Percentiles rank a stretch among this genome's conserved stretches.
These are phyloP conservation scores for Quadriops clusia DNA, from an alignment of 2,888 invertebrate species.

Conservation along the genomic window DNA sequence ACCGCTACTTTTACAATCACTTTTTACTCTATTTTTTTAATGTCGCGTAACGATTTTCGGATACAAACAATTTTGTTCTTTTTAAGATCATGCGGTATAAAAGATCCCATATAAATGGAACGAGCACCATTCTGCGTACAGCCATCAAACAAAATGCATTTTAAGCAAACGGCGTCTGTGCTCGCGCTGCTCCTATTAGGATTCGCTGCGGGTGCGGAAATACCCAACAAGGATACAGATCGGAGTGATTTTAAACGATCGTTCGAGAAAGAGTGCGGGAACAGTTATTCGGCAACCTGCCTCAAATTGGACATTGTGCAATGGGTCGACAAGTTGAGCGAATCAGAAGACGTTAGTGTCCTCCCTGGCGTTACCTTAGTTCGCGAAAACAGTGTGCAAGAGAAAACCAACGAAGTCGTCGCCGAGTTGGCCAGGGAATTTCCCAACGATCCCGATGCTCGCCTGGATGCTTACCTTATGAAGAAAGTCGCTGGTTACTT, in stretches of 20 bases:
- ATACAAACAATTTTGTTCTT: too few relatives aligned
- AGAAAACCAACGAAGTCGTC: conserved; percentile 50
- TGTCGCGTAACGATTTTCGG: too few relatives aligned
- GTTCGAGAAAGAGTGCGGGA: conserved; percentile 39
- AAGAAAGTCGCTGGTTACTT: conserved; percentile 56
- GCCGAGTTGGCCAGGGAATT: conserved; percentile 60
- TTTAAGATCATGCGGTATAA: too few relatives aligned
- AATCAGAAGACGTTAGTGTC: conserved; percentile 51
- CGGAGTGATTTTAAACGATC: conserved; percentile 16
- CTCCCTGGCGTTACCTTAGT: conserved; percentile 61
- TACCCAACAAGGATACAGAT: background rate
- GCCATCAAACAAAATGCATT: too few relatives aligned
- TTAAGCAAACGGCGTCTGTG: too few relatives aligned
- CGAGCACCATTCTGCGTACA: too few relatives aligned
- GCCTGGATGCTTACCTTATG: conserved; percentile 58
- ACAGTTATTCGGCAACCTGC: conserved; percentile 54
- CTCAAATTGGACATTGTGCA: conserved; percentile 62
- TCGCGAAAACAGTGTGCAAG: conserved; percentile 40
- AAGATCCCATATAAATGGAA: too few relatives aligned
- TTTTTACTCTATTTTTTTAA: too few relatives aligned
- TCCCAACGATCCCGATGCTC: conserved; percentile 59
- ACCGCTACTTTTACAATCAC: too few relatives aligned
- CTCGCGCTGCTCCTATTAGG: too few relatives aligned
- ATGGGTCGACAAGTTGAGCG: conserved; percentile 57
- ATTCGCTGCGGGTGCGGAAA: conserved; percentile 1